Evolutionary conservation across 2,113 vertebrate species (phyloP), one percentile per base, ranked within the genome.

Genomic region (Sardina pilchardus): DNA sequence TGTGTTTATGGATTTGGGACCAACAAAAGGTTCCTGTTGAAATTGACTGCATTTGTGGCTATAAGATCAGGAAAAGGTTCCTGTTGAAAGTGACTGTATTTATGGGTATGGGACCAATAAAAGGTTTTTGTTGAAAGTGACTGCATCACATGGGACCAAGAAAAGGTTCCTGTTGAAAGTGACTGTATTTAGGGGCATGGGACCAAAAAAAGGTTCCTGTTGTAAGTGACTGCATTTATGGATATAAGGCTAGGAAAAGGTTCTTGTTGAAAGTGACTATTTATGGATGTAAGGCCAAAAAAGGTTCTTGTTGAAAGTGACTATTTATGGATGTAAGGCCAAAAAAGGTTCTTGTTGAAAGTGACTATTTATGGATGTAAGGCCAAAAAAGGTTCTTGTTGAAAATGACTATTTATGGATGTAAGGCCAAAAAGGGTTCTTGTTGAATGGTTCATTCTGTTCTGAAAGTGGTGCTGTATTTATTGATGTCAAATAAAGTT

Each of bases 401-500:
- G 9, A 45, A 45, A 45, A 9, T 45, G 44, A 9, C 44, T 45
- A 45, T 45, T 45, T 45, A 45, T 45, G 44, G 44, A 9, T 9
- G 9, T 45, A 9, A 9, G 44, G 44, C 44, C 44, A 45, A 45
- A 45, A 4, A 42, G 4, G 39, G 39, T 42, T 42, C 39, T 42
- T 42, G 39, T 42, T 47, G 9, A 47, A 47, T 10, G 50, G 50
- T 56, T 56, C 10, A 4, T 56, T 4, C 14, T 56, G 50, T 21
- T 19, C 14, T 19, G 50, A 56, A 19, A 63, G 24, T 63, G 21
- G 9, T 63, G 56, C 24, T n/a, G 56, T 63, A 9, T 63, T 63
- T 63, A 56, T 56, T 12, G 50, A 63, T 63, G 24, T 63, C 56
- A 63, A 63, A 63, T 63, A 63, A 63, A 63, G 56, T 63, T 63